phyloP scores from a whole-genome alignment of 2,888 invertebrate genomes.

The Flabesymbios commensalis region DNA sequence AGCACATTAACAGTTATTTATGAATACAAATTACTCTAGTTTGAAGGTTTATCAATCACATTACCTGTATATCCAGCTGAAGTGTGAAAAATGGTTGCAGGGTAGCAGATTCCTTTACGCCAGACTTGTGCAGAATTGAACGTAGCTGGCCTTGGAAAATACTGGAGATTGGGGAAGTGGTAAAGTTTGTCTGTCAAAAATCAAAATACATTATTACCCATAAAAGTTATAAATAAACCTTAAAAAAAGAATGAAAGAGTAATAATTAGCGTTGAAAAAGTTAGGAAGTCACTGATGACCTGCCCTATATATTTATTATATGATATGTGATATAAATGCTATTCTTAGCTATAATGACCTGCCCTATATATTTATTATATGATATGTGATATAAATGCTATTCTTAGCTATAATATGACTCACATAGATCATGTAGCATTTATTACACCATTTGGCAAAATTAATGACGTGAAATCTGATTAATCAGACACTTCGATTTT shows the following conservation, averaged over 20 bases:
- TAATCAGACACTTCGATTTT: too few relatives aligned
- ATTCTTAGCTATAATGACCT: not conserved
- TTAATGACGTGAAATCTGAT: too few relatives aligned
- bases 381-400: not conserved
- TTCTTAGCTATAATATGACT: too few relatives aligned
- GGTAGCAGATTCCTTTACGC: constrained; percentile 81
- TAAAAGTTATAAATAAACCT: not conserved
- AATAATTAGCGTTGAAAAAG: not conserved
- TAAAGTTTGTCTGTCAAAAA: constrained; percentile 70
- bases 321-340: not conserved
- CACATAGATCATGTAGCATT: too few relatives aligned
- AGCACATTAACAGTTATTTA: too few relatives aligned
- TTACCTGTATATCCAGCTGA: constrained; percentile 78
- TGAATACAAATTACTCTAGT: too few relatives aligned
- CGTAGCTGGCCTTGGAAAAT: constrained; percentile 91
- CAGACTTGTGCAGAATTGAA: constrained; percentile 74
- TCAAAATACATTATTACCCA: not conserved
- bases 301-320: not conserved
- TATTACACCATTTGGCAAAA: too few relatives aligned
- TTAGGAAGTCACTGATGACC: not conserved
- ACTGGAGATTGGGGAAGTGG: constrained; percentile 85
- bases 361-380: not conserved
- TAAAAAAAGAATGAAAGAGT: not conserved
- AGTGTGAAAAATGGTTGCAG: constrained; percentile 95
- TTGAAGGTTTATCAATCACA: too few relatives aligned